phyloP scores from a whole-genome alignment of 1,140 invertebrate genomes.

The Sarcophaga bullata region DNA sequence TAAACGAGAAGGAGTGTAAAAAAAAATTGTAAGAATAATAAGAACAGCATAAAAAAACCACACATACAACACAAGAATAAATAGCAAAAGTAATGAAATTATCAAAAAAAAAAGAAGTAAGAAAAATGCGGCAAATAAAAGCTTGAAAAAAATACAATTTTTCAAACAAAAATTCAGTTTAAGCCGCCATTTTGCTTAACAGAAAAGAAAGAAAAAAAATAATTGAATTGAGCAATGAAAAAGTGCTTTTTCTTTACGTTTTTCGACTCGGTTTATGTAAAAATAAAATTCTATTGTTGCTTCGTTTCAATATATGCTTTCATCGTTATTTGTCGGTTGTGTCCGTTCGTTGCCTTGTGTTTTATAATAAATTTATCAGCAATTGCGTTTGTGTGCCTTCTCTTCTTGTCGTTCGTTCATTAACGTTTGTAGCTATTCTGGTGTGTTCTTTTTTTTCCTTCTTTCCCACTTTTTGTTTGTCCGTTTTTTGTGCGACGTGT shows the following conservation, averaged over 20 bases:
- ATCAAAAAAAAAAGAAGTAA: not conserved
- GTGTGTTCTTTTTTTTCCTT: not conserved
- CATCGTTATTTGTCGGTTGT: not conserved
- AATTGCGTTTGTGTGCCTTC: not conserved
- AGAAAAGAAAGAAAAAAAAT: too few species aligned
- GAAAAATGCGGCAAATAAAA: not conserved
- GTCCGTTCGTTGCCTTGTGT: not conserved
- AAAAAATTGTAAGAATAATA: too few species aligned
- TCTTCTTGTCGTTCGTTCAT: not conserved
- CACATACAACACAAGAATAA: not conserved
- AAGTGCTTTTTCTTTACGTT: not conserved
- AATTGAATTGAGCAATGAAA: not conserved
- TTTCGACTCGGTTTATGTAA: too few species aligned
- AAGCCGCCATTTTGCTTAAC: conserved; percentile 11
- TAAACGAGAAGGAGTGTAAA: conserved; percentile 29
- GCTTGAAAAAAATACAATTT: not conserved
- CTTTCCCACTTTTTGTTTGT: too few species aligned
- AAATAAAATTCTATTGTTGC: not conserved
- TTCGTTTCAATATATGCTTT: conserved; percentile 1
- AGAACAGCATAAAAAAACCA: conserved; percentile 21
- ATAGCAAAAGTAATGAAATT: not conserved
- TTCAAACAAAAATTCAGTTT: not conserved
- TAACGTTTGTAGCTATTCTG: not conserved
- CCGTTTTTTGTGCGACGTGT: too few species aligned
- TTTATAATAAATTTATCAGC: conserved; percentile 23